Evolutionary conservation across 2,888 invertebrate species (phyloP), one percentile per base, ranked within the genome.

Genomic region (Ctena decussata): DNA sequence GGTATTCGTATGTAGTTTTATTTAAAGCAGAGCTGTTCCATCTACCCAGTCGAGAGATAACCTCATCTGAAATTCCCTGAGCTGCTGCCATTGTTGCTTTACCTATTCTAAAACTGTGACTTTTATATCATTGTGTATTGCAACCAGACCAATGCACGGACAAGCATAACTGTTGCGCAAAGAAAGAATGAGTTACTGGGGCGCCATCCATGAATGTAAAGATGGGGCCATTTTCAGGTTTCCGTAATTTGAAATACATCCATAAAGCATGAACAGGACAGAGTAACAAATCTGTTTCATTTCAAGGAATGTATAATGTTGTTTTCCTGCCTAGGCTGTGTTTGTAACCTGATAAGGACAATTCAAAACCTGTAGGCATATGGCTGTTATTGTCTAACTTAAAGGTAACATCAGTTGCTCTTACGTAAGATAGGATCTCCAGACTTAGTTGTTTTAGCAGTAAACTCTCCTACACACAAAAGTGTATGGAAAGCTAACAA

Each of bases 21-120:
- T 72, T 72, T 2, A 72, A 24, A 44, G 72, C 72, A 15, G 44
- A 27, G 27, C 44, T 27, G 27, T 5, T 12, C 72, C 72, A 72
- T 18, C 72, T 39, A 30, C 72, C 72, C 24, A 72, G 2, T 2
- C 41, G 72, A 1, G 72, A 46, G 2, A 72, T 27, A 1, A 18
- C 27, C 8, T 72, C 72, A 11, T 41, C 41, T 3, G 46, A 72
- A 8, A 44, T 27, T 18, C 72, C 72, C n/a, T 44, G 41, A 30
- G 21, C 41, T 18, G 72, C 72, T 32, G 41, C 39, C 27, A 46
- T 24, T 27, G 72, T 72, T 3, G 72, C 72, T 44, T 27, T 5
- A 18, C 72, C 72, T n/a, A 72, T 72, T 27, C 72, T n/a, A 46
- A 72, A 72, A 72, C 72, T 72, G 72, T 44, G 44, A 72, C 12